Evolutionary conservation across 2,888 invertebrate genomes (phyloP).

Genomic region (Pandemis heparana): DNA sequence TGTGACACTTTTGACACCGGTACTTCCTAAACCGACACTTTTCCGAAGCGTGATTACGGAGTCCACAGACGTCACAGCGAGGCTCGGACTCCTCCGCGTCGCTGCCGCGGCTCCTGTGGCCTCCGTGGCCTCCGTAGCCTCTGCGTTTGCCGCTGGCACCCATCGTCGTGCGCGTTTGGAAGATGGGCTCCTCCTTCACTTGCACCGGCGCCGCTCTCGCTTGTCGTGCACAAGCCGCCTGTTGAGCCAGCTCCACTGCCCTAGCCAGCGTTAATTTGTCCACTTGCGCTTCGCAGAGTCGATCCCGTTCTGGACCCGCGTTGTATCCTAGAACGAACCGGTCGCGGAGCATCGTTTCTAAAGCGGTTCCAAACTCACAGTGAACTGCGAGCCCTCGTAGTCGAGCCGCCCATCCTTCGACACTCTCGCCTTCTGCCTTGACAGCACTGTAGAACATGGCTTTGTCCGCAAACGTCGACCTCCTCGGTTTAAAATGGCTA

Average conservation of each 20-base stretch:
- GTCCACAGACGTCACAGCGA: conserved; percentile 8
- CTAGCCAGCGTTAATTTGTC: conserved; percentile 22
- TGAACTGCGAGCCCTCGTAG: conserved; percentile 36
- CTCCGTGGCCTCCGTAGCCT: background rate
- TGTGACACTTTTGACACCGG: conserved; percentile 29
- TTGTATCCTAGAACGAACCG: conserved; percentile 39
- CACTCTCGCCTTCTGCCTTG: background rate
- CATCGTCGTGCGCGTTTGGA: background rate
- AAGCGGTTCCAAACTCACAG: conserved; percentile 33
- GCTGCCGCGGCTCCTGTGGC: background rate
- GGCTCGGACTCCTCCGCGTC: background rate
- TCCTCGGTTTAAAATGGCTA: conserved; percentile 36
- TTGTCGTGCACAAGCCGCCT: conserved; percentile 30
- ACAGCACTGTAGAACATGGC: conserved; percentile 25
- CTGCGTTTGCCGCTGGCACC: background rate
- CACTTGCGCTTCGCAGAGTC: conserved; percentile 29
- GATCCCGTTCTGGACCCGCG: conserved; percentile 31
- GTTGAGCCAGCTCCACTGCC: conserved; percentile 39
- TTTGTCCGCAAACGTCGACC: conserved; percentile 23
- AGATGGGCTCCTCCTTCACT: conserved; percentile 35
- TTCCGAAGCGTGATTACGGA: conserved; percentile 46
- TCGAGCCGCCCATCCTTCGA: conserved; percentile 33
- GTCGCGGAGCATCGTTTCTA: conserved; percentile 27
- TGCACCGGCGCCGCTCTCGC: background rate
- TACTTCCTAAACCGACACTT: conserved; percentile 29